Conservation (phyloP, 2,888 invertebrate genomes). For the Andrena flavipes region DNA sequence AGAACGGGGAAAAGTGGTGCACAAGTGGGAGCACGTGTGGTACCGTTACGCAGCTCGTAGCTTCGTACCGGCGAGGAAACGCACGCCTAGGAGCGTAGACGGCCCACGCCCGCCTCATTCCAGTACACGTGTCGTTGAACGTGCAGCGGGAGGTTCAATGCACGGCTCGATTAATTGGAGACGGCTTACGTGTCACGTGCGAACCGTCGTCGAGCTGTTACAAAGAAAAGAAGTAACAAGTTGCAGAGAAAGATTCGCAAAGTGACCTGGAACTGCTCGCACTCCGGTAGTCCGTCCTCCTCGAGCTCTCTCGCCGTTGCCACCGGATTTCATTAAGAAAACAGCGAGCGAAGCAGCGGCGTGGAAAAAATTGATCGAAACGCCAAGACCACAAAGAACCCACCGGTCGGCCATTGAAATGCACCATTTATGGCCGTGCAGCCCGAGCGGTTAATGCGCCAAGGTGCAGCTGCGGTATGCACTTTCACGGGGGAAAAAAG, state of each 20-base stretch:
- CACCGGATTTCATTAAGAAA: too few relatives aligned
- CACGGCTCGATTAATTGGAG: constrained; percentile 33
- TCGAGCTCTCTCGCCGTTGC: neutral
- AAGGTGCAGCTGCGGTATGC: constrained; percentile 7
- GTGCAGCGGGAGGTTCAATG: constrained; percentile 13
- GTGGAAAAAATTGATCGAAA: neutral
- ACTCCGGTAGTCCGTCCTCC: neutral
- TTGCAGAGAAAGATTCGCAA: neutral
- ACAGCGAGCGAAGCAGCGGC: too few relatives aligned
- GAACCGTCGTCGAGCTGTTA: neutral
- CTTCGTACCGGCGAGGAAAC: constrained; percentile 21
- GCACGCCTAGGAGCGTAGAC: neutral
- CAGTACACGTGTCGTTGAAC: neutral
- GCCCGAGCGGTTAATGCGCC: neutral
- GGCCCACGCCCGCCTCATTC: constrained; percentile 17
- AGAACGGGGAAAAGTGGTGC: constrained; percentile 4
- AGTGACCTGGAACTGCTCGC: neutral
- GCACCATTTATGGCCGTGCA: neutral
- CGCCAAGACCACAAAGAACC: neutral
- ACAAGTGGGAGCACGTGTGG: constrained; percentile 10
- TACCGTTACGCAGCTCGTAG: constrained; percentile 24
- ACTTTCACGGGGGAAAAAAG: constrained; percentile 12
- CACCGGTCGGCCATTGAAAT: neutral
- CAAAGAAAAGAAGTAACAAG: neutral
- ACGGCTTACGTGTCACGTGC: constrained; percentile 6